Conservation (phyloP, 2,797 vertebrate species). For the Cichlasoma orientale region DNA sequence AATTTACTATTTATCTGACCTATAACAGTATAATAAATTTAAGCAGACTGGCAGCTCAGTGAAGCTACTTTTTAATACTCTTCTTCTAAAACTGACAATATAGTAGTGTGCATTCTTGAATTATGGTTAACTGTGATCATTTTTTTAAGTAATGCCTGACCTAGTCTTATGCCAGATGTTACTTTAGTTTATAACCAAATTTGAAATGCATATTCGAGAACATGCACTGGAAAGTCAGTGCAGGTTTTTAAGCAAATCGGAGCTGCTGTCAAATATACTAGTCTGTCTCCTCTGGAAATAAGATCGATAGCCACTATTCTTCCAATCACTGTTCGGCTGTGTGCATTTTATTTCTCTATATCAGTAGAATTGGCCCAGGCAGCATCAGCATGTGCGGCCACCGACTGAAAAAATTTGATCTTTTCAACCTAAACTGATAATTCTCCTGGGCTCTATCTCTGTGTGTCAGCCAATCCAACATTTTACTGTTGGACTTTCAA, state of each 20-base stretch:
- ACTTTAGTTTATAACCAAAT: neutral
- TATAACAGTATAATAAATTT: neutral
- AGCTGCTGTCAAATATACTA: neutral
- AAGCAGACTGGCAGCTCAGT: neutral
- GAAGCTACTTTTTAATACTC: too few species aligned
- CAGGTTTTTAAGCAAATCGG: neutral
- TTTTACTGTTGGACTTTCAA: constrained; percentile 62
- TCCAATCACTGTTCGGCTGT: constrained; percentile 1
- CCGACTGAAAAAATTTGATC: constrained; percentile 30
- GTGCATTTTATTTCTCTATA: constrained; percentile 1
- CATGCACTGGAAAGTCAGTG: neutral
- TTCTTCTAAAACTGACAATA: neutral
- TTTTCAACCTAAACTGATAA: constrained; percentile 58
- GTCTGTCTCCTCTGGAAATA: neutral
- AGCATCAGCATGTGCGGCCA: constrained; percentile 30
- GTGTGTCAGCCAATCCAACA: constrained; percentile 55
- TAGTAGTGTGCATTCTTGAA: neutral
- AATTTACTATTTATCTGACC: neutral
- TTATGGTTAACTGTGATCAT: neutral
- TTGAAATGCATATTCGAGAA: neutral
- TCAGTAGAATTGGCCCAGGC: neutral
- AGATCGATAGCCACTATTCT: neutral
- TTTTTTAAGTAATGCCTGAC: neutral
- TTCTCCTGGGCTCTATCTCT: constrained; percentile 46
- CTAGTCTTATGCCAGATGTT: neutral